A percentile compares a stretch with the other conserved stretches of the same genome.
Evolutionary conservation across 2,113 vertebrate species (phyloP).

Genomic region (Chauna torquata): DNA sequence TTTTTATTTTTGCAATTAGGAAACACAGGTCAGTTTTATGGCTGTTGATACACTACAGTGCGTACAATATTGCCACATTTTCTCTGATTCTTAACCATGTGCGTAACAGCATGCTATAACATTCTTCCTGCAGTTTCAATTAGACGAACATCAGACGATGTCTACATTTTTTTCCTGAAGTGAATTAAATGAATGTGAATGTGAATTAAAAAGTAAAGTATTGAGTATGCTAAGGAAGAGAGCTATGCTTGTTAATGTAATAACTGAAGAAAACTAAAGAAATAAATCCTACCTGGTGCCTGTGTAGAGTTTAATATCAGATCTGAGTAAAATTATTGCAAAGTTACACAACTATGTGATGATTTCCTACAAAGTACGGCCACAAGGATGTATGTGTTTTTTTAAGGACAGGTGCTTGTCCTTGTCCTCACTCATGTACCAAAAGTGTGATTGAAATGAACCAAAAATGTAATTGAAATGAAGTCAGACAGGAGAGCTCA

Average conservation of each 20-base stretch:
- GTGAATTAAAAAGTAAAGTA: neutral
- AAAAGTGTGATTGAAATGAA: neutral
- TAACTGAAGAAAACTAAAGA: neutral
- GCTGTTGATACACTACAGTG: neutral
- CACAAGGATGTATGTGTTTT: neutral
- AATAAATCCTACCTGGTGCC: neutral
- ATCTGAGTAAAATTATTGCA: neutral
- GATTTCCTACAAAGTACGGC: neutral
- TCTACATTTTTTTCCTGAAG: neutral
- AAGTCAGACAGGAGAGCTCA: neutral
- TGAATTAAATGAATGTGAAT: neutral
- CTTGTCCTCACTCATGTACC: neutral
- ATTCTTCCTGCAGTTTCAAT: neutral
- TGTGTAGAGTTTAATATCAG: neutral
- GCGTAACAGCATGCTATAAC: conserved; percentile 13
- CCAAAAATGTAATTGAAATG: neutral
- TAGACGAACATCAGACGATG: neutral
- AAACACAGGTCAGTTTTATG: conserved; percentile 39
- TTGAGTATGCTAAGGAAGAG: neutral
- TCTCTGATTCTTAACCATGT: neutral
- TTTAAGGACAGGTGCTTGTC: neutral
- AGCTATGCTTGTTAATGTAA: neutral
- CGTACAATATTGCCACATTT: conserved; percentile 16
- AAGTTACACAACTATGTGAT: neutral
- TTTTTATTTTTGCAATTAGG: conserved; percentile 24